Conservation (phyloP, 1,140 invertebrate species). For the Hypsibius dujardini region DNA sequence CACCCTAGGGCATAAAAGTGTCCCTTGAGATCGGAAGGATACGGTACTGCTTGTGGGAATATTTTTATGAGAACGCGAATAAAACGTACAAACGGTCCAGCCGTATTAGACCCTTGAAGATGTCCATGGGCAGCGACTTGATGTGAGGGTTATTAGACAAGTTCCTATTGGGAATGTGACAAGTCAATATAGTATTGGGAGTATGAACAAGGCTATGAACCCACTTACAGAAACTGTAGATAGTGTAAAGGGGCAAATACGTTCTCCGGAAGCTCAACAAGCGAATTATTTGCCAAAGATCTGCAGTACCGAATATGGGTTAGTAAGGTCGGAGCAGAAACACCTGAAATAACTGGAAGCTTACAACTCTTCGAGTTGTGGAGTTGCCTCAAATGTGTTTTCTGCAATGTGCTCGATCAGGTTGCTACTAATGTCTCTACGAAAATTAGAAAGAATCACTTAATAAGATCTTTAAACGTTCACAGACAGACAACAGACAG, state of each 20-base stretch:
- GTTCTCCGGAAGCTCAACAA: background rate
- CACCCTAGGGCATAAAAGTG: too few relatives aligned
- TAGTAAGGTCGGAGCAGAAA: background rate
- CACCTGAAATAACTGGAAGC: background rate
- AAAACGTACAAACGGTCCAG: constrained; percentile 13
- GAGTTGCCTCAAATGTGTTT: background rate
- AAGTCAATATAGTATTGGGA: background rate
- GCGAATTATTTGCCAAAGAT: background rate
- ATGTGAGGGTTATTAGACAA: background rate
- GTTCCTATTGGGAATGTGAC: background rate
- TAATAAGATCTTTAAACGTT: too few relatives aligned
- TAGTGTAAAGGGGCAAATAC: constrained; percentile 7
- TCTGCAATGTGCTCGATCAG: background rate
- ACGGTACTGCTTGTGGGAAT: too few relatives aligned
- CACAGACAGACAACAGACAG: too few relatives aligned
- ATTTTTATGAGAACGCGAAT: background rate
- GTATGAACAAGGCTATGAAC: background rate
- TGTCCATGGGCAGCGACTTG: background rate
- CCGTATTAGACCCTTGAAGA: constrained; percentile 10
- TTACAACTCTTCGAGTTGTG: background rate
- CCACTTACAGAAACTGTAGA: constrained; percentile 16
- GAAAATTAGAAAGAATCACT: too few relatives aligned
- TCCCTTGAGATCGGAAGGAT: too few relatives aligned
- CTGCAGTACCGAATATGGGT: background rate
- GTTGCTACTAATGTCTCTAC: constrained; percentile 6